Conservation (phyloP, 2,888 invertebrate species). For the Stegana nigrithorax region DNA sequence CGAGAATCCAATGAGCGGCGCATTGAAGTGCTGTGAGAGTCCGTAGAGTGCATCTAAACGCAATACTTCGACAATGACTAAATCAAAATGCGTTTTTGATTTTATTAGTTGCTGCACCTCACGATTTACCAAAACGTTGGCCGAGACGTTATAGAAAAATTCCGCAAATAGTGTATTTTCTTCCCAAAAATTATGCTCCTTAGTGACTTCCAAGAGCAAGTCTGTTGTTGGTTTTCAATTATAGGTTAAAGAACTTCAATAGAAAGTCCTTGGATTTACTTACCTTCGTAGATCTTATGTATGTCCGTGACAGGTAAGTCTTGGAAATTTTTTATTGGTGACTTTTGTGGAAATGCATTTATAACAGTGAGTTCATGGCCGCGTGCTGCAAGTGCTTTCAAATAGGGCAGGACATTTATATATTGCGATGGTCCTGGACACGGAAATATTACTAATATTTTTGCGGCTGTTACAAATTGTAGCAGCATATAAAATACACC, state of each 20-base stretch:
- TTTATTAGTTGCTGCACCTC: constrained; percentile 48
- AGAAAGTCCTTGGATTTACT: background rate
- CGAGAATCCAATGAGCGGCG: constrained; percentile 57
- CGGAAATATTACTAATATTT: constrained; percentile 37
- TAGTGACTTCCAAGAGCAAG: constrained; percentile 20
- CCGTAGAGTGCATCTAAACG: constrained; percentile 64
- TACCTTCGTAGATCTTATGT: constrained; percentile 28
- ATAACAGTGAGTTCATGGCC: constrained; percentile 67
- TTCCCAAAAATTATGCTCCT: constrained; percentile 31
- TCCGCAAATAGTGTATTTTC: constrained; percentile 36
- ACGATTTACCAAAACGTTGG: constrained; percentile 32
- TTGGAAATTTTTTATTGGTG: constrained; percentile 35
- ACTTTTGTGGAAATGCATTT: constrained; percentile 38
- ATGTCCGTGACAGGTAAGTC: constrained; percentile 37
- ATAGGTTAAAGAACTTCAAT: too few relatives aligned
- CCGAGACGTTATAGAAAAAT: constrained; percentile 31
- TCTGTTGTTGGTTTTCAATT: too few relatives aligned
- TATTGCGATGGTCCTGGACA: constrained; percentile 44
- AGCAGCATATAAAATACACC: background rate
- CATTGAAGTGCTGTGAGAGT: constrained; percentile 56
- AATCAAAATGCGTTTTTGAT: constrained; percentile 55
- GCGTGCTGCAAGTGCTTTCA: constrained; percentile 53
- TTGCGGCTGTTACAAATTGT: constrained; percentile 14
- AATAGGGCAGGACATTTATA: constrained; percentile 47
- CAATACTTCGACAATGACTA: constrained; percentile 61